These are phyloP conservation scores for Steatornis caripensis DNA, from an alignment of 2,113 vertebrate species.

Conservation along the genomic window DNA sequence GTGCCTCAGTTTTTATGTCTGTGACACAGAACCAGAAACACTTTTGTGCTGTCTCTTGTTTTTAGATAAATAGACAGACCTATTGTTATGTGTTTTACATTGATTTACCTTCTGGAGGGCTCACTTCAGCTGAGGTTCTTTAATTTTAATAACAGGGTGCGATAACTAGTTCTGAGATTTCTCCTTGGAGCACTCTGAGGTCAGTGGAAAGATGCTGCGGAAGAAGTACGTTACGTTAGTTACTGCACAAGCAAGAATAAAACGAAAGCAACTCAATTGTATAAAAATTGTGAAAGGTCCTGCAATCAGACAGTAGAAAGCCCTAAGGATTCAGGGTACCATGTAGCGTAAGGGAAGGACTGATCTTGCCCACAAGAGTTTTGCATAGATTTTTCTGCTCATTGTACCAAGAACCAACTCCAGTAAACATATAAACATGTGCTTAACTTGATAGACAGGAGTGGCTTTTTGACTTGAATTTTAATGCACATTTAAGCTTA, in stretches of 20 bases:
- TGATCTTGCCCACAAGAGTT: not conserved
- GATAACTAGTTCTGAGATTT: not conserved
- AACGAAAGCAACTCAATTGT: not conserved
- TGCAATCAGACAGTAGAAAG: not conserved
- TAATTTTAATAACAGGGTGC: not conserved
- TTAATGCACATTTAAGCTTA: constrained; percentile 39
- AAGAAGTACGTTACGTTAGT: not conserved
- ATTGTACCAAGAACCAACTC: not conserved
- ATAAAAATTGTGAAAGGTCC: not conserved
- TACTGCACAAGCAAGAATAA: not conserved
- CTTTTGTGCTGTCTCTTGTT: not conserved
- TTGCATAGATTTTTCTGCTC: not conserved
- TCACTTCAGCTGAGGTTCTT: not conserved
- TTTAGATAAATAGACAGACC: not conserved
- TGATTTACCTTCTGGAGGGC: not conserved
- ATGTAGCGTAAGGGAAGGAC: not conserved
- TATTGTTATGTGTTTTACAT: not conserved
- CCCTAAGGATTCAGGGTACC: not conserved
- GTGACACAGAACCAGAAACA: not conserved
- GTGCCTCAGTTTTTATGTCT: not conserved
- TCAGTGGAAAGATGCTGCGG: not conserved
- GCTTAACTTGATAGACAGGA: constrained; percentile 9
- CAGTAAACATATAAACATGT: constrained; percentile 17
- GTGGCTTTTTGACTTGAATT: constrained; percentile 15
- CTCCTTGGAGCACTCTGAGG: not conserved